Base-by-base conservation (phyloP, 1,140 invertebrate genomes). In the Euwallacea similis region DNA sequence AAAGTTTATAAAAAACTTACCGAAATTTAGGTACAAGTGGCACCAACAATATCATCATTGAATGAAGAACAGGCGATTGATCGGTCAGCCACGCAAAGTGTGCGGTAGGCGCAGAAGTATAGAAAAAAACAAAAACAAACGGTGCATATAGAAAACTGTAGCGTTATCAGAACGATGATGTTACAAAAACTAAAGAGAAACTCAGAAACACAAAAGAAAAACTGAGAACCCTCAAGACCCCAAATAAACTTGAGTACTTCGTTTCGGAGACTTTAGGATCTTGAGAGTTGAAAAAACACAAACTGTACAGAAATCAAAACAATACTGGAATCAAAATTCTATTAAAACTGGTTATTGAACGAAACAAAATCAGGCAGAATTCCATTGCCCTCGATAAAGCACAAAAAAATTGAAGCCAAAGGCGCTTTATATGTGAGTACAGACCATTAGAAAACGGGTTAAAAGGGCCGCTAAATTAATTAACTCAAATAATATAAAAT, bases 91-190 rank as follows among this genome's bases (percentile, higher is more conserved):
- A 75, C 80, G 75, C 74, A 81, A 78, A 80, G 78, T 80, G 79
- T 79, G 79, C 77, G 78, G 79, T 66, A 66, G 80, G 77, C 79
- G 79, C 72, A 81, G 79, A 80, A 77, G 78, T 81, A 81, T 79
- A 81, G 78, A 81, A 81, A 81, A 79, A 79, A 81, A 80, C 77
- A 76, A 80, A 81, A 81, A 81, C 79, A 81, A 81, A 81, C 69
- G 76, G 80, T 81, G 80, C 80, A 80, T 81, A 76, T 79, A 81
- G 78, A 81, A 81, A 72, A 79, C 76, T 79, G 75, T 79, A 80
- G 78, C 78, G 73, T 76, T 72, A 50, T 61, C 59, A 79, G 54
- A 73, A 75, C 66, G 67, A 71, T 50, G 73, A 59, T 61, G 43
- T 60, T 11, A 11, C 16, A 56, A 58, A 70, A 55, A 42, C 4